Evolutionary conservation across 37 sponge, comb jelly and placozoan genomes (phyloP), one percentile per base, ranked within the genome.

Genomic region (Dysidea cf. avara): DNA sequence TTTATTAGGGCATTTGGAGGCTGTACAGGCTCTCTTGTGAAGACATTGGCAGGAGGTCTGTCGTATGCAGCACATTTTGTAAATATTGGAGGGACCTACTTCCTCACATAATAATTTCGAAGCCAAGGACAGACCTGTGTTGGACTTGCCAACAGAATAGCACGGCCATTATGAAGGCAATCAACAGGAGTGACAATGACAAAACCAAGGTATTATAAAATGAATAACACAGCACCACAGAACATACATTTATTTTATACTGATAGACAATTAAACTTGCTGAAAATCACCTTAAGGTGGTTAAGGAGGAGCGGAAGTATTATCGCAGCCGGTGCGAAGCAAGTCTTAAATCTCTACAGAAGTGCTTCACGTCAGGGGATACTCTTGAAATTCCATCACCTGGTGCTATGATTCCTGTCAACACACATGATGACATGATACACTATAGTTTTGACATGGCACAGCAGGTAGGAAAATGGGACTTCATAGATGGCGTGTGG

Each of bases 81-180:
- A 13, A 30, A 32, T 53, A 72, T 14, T 85, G 79, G 86, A 63
- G 54, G 57, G 39, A 50, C 43, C 61, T 76, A 39, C 39, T 48
- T 52, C 85, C 85, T 14, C 49, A 63, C 20, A 63, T 84, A 7
- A 22, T 35, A 5, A 38, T 84, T 4, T 77, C 64, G 66, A 76
- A 84, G 59, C 78, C 72, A 24, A 77, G 63, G 74, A 58, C 68
- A 0, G 86, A 78, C 48, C 68, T 85, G 30, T 78, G 86, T 39
- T 85, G 86, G 86, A n/a, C n/a, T n/a, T n/a, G n/a, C n/a, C n/a
- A n/a, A n/a, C n/a, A n/a, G n/a, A n/a, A n/a, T n/a, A n/a, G 61
- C 37, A 29, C 36, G 14, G 68, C 72, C 28, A 53, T 85, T 26
- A 63, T 78, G 68, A 64, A 69, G 37, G 43, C 64, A 7, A 33